phyloP scores from a whole-genome alignment of 1,140 invertebrate species.

The Lasaia peninsularis region DNA sequence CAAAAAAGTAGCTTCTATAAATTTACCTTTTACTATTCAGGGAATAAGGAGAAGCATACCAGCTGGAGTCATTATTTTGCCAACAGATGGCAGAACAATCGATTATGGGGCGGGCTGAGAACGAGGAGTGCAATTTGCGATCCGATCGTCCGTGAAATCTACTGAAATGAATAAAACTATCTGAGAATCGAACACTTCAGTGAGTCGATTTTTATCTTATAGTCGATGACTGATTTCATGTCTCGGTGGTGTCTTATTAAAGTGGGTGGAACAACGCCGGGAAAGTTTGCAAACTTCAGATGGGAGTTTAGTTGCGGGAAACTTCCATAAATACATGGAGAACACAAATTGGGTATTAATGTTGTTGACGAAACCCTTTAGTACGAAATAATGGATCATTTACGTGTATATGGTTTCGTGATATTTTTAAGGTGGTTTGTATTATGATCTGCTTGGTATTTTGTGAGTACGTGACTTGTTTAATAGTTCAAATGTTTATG shows the following conservation, averaged over 20 bases:
- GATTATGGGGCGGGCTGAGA: constrained; percentile 46
- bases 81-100: constrained; percentile 70
- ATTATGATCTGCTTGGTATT: not conserved
- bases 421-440: not conserved
- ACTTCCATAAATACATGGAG: constrained; percentile 1
- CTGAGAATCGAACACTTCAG: constrained; percentile 43
- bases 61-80: constrained; percentile 67
- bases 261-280: constrained; percentile 3
- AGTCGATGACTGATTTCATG: constrained; percentile 27
- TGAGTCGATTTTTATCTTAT: constrained; percentile 41
- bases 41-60: constrained; percentile 51
- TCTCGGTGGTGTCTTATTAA: constrained; percentile 4
- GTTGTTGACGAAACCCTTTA: constrained; percentile 1
- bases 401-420: not conserved
- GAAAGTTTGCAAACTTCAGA: constrained; percentile 3
- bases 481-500: no score
- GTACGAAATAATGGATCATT: constrained; percentile 1
- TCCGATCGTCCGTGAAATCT: constrained; percentile 61
- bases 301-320: constrained; percentile 7
- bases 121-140: constrained; percentile 65
- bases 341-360: constrained; percentile 9
- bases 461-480: no score
- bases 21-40: constrained; percentile 31
- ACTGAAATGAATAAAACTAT: constrained; percentile 73
- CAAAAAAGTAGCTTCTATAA: constrained; percentile 14